Percentiles rank a stretch among this genome's conserved stretches.
These are phyloP conservation scores for Passerina amoena DNA, from an alignment of 2,113 vertebrate genomes.

Conservation along the genomic window DNA sequence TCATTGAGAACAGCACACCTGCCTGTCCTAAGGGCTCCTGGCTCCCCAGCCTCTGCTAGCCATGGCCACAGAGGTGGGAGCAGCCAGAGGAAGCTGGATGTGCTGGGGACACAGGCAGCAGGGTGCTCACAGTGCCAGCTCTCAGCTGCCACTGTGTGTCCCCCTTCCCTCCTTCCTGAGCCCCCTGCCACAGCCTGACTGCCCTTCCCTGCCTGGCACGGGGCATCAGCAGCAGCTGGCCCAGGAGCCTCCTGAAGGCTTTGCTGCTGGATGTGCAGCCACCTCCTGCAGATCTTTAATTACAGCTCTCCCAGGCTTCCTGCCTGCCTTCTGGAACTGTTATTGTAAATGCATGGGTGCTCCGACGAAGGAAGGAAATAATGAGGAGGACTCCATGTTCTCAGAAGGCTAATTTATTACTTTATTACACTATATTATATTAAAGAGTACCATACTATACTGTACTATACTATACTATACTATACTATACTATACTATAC, in stretches of 20 bases:
- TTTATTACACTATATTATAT: too few relatives aligned
- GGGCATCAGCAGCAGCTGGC: neutral
- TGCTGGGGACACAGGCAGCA: neutral
- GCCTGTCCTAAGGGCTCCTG: neutral
- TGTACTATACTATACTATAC: too few relatives aligned
- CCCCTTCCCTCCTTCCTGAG: neutral
- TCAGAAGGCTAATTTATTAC: too few relatives aligned
- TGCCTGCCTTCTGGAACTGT: neutral
- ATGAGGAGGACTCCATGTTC: too few relatives aligned
- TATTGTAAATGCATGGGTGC: too few relatives aligned
- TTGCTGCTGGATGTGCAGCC: neutral
- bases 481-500: too few relatives aligned
- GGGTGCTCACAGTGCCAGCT: neutral
- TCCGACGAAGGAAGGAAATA: too few relatives aligned
- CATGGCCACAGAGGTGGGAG: neutral
- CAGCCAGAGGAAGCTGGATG: neutral
- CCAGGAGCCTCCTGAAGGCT: neutral
- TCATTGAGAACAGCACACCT: rapidly evolving
- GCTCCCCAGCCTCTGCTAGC: neutral
- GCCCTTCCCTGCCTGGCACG: neutral
- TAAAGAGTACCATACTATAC: too few relatives aligned
- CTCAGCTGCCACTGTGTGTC: neutral
- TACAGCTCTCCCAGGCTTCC: neutral
- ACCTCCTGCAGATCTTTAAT: rapidly evolving
- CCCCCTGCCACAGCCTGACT: neutral